These are phyloP conservation scores for Channa striata DNA, from an alignment of 2,797 vertebrate species.

Conservation along the genomic window DNA sequence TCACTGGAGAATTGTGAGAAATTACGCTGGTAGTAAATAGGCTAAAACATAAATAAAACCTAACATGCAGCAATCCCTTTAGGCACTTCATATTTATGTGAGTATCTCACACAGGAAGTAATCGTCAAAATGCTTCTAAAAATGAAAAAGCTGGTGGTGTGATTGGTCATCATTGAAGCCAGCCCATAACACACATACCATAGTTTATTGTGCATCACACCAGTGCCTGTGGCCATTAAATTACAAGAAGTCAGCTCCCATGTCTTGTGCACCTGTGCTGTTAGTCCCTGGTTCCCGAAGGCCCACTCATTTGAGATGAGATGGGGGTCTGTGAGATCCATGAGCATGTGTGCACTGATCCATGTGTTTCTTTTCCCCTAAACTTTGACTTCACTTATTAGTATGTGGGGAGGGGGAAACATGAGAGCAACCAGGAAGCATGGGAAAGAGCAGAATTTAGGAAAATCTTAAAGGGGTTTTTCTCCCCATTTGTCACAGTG, in stretches of 20 bases:
- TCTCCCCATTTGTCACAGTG: constrained; percentile 26
- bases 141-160: background rate
- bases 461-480: constrained; percentile 31
- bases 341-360: constrained; percentile 23
- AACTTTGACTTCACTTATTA: constrained; percentile 29
- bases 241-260: no score
- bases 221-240: no score
- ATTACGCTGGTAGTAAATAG: background rate
- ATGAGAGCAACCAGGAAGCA: constrained; percentile 1
- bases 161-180: constrained; percentile 9
- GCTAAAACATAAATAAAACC: background rate
- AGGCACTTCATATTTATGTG: background rate
- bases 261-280: no score
- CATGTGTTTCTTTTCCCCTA: constrained; percentile 21
- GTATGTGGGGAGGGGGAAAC: background rate
- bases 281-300: no score
- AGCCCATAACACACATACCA: background rate
- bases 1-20: background rate
- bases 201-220: no score
- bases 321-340: constrained; percentile 3
- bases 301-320: no score
- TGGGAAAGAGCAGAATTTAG: constrained; percentile 19
- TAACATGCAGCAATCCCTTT: background rate
- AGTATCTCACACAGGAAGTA: background rate
- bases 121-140: constrained; percentile 7